A percentile compares a stretch with the other conserved stretches of the same genome.
Evolutionary conservation across 2,888 invertebrate species (phyloP).

Genomic region (Volucella zonaria): DNA sequence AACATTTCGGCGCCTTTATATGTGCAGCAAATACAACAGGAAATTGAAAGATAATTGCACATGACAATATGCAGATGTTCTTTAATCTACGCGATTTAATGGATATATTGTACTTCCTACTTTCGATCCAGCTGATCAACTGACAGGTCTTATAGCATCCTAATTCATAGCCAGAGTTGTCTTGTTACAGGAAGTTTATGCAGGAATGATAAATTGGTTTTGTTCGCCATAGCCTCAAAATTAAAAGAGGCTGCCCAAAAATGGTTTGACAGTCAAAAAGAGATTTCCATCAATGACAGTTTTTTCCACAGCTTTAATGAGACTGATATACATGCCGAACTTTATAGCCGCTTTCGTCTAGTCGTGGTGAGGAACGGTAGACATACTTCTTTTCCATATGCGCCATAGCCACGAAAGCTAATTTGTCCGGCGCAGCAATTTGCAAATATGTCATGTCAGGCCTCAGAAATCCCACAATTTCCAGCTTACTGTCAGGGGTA

Average conservation of each 20-base stretch:
- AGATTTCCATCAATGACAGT: slow-evolving; percentile 5
- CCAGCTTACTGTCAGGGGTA: slow-evolving; percentile 7
- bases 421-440: slow-evolving; percentile 18
- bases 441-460: slow-evolving; percentile 32
- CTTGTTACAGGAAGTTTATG: slow-evolving; percentile 33
- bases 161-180: background rate
- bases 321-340: slow-evolving; percentile 18
- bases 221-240: slow-evolving; percentile 28
- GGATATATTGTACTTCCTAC: no score
- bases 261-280: slow-evolving; percentile 17
- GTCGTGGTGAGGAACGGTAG: slow-evolving; percentile 23
- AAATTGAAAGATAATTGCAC: no score
- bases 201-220: slow-evolving; percentile 22
- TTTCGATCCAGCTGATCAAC: no score
- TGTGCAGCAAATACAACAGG: no score
- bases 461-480: slow-evolving; percentile 11
- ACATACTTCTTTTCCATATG: slow-evolving; percentile 44
- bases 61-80: no score
- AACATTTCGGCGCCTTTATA: no score
- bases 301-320: slow-evolving; percentile 23
- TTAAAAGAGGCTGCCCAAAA: slow-evolving; percentile 26
- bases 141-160: slow-evolving; percentile 3
- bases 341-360: slow-evolving; percentile 4
- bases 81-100: no score
- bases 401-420: slow-evolving; percentile 31